These are phyloP conservation scores for Unio delphinus DNA, from an alignment of 2,888 invertebrate genomes.

Conservation along the genomic window DNA sequence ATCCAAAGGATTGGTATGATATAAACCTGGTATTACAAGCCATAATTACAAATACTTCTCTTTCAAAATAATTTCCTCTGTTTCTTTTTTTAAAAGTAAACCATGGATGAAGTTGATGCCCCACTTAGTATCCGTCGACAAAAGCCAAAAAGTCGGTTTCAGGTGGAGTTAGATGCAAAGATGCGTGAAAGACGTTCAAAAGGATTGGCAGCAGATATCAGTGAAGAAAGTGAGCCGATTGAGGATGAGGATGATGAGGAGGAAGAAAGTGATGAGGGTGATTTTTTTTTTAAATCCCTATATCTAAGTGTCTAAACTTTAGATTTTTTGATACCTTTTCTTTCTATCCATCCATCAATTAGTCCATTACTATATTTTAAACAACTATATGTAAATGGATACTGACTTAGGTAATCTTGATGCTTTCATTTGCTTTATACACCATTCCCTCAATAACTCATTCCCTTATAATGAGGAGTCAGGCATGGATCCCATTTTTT, in stretches of 20 bases:
- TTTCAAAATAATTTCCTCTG: no score
- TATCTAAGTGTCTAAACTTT: background rate
- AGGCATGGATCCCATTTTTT: no score
- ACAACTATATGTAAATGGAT: no score
- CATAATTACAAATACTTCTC: no score
- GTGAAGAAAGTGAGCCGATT: constrained; percentile 50
- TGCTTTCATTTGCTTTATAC: no score
- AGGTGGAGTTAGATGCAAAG: constrained; percentile 52
- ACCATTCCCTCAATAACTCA: no score
- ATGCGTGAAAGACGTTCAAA: constrained; percentile 46
- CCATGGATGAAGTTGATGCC: constrained; percentile 33
- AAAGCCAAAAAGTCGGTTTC: constrained; percentile 42
- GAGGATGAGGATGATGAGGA: constrained; percentile 44
- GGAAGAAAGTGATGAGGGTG: constrained; percentile 26
- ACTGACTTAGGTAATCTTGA: no score
- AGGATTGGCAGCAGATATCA: constrained; percentile 52
- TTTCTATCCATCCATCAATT: background rate
- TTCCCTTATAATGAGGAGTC: no score
- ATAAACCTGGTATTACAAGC: no score
- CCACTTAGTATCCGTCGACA: constrained; percentile 9
- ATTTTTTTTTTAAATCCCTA: background rate
- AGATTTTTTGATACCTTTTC: background rate
- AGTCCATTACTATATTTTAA: no score
- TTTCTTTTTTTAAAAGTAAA: constrained; percentile 1
- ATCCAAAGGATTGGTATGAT: no score